phyloP scores from a whole-genome alignment of 2,888 invertebrate genomes.

The Nebria salina region DNA sequence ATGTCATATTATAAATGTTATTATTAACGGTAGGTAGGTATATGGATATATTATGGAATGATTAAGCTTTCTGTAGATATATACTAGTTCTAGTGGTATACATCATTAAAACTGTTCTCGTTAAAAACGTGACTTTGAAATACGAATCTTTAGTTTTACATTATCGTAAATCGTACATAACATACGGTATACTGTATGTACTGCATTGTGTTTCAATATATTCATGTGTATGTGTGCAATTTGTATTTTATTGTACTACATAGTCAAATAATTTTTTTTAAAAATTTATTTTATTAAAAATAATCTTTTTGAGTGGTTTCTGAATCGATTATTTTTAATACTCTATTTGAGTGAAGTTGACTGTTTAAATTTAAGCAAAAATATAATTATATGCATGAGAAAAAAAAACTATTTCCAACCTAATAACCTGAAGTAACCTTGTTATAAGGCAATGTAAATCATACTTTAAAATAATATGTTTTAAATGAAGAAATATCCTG shows the following conservation, averaged over 20 bases:
- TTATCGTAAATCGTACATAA: too few species aligned
- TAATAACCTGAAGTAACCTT: neutral
- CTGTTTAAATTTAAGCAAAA: neutral
- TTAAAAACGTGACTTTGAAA: neutral
- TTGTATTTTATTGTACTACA: too few species aligned
- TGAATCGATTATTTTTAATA: too few species aligned
- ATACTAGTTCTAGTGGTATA: neutral
- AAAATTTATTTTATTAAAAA: too few species aligned
- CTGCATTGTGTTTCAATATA: too few species aligned
- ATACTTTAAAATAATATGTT: neutral
- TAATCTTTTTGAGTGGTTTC: too few species aligned
- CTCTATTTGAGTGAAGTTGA: neutral
- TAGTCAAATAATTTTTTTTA: too few species aligned
- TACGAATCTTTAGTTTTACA: neutral
- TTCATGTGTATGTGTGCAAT: too few species aligned
- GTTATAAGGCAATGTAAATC: neutral
- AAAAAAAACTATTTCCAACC: neutral
- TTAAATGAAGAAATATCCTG: conserved; percentile 8
- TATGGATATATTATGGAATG: neutral
- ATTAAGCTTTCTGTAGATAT: neutral
- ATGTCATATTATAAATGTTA: neutral
- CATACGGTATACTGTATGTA: too few species aligned
- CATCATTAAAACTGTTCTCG: neutral
- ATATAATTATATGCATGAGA: neutral
- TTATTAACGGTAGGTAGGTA: neutral